These are phyloP conservation scores for Chouioia cunea DNA, from an alignment of 2,888 invertebrate genomes.

Conservation along the genomic window DNA sequence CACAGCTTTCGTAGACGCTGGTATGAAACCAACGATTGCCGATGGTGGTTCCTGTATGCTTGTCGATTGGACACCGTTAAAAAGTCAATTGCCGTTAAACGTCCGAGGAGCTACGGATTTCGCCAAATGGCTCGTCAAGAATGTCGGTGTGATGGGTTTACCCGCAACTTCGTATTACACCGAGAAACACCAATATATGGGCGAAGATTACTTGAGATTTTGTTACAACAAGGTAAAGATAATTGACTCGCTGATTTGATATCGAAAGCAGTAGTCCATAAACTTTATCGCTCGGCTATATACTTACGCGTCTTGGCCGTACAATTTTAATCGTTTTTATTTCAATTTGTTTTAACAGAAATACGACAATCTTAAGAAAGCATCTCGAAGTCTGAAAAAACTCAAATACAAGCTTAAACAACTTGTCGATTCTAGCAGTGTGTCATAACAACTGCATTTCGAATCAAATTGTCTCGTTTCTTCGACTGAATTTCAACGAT, in stretches of 20 bases:
- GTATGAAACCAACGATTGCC: slow-evolving; percentile 91
- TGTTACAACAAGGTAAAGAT: slow-evolving; percentile 90
- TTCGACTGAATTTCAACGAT: no score
- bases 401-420: no score
- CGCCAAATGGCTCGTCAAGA: slow-evolving; percentile 95
- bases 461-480: no score
- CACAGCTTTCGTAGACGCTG: slow-evolving; percentile 80
- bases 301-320: no score
- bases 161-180: slow-evolving; percentile 95
- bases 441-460: no score
- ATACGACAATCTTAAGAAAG: slow-evolving; percentile 71
- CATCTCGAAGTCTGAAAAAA: slow-evolving; percentile 47
- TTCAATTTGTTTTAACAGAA: slow-evolving; percentile 71
- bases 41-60: slow-evolving; percentile 98
- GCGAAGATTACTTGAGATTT: slow-evolving; percentile 88
- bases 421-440: no score
- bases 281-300: no score
- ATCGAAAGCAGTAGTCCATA: no score
- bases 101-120: slow-evolving; percentile 75
- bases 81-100: slow-evolving; percentile 69
- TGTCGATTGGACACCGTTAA: slow-evolving; percentile 89
- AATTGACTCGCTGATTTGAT: neutral
- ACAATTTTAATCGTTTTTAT: slow-evolving; percentile 17
- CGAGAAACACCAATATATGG: slow-evolving; percentile 81
- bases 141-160: slow-evolving; percentile 92